Evolutionary conservation across 2,888 invertebrate species (phyloP).

Genomic region (Dendrolimus houi): DNA sequence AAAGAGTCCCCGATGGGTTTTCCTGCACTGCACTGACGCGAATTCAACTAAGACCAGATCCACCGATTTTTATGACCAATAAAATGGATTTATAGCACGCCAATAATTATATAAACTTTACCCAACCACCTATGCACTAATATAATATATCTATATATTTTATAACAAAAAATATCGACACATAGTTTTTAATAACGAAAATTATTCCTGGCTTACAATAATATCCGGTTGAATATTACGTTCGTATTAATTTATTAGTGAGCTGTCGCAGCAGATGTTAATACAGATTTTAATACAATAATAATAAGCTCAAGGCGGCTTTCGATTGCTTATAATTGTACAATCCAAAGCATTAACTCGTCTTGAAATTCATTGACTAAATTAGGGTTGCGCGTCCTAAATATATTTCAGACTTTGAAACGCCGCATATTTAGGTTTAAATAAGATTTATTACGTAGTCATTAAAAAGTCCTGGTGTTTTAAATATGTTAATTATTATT

Average conservation of each 20-base stretch:
- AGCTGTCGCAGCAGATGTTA: constrained; percentile 52
- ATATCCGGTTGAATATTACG: constrained; percentile 56
- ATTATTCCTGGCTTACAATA: constrained; percentile 43
- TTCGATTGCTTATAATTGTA: constrained; percentile 7
- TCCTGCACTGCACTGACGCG: constrained; percentile 26
- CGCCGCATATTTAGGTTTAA: too few species aligned
- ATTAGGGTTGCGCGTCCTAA: too few species aligned
- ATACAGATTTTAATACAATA: constrained; percentile 35
- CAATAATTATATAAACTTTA: constrained; percentile 38
- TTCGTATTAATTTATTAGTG: constrained; percentile 45
- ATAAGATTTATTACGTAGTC: too few species aligned
- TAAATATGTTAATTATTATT: too few species aligned
- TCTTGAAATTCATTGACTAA: neutral
- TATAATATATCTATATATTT: constrained; percentile 21
- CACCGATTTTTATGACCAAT: constrained; percentile 63
- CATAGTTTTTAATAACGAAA: constrained; percentile 27
- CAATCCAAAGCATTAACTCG: neutral
- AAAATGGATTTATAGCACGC: constrained; percentile 42
- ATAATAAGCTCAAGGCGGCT: constrained; percentile 17
- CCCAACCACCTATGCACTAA: neutral
- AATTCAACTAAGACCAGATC: constrained; percentile 41
- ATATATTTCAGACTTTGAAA: too few species aligned
- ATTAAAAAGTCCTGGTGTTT: too few species aligned
- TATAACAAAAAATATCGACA: constrained; percentile 34
- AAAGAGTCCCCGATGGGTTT: constrained; percentile 34